Conservation (phyloP, 2,888 invertebrate species). For the Taenaris catops region DNA sequence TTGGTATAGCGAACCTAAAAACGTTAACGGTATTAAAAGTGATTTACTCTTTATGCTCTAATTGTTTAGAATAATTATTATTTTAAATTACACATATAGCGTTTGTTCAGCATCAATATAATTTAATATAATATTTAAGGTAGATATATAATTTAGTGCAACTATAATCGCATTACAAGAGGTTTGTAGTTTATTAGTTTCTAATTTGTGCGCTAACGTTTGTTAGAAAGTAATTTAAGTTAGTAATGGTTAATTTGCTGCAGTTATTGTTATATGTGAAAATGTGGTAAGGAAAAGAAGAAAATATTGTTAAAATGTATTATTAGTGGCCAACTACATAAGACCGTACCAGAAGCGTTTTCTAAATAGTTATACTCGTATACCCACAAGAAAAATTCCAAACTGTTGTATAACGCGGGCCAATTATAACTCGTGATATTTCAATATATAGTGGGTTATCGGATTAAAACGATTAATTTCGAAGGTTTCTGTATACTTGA, state of each 20-base stretch:
- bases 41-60: too few species aligned
- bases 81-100: slow-evolving; percentile 14
- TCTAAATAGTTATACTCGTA: too few species aligned
- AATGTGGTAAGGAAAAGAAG: slow-evolving; percentile 59
- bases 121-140: slow-evolving; percentile 1
- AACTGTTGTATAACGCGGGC: too few species aligned
- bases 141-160: slow-evolving; percentile 10
- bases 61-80: too few species aligned
- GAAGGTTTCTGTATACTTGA: too few species aligned
- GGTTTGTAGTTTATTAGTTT: slow-evolving; percentile 9
- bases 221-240: slow-evolving; percentile 3
- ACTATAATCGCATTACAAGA: slow-evolving; percentile 12
- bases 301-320: background rate
- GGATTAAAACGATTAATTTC: too few species aligned
- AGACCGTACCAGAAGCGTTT: too few species aligned
- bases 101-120: slow-evolving; percentile 25
- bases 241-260: slow-evolving; percentile 15
- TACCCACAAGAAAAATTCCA: too few species aligned
- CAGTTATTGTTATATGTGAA: slow-evolving; percentile 21
- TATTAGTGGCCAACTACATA: background rate
- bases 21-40: too few species aligned
- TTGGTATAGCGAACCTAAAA: background rate
- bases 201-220: slow-evolving; percentile 13
- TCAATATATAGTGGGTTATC: too few species aligned
- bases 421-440: too few species aligned